Base-by-base conservation (phyloP, 2,797 vertebrate species). In the Spinibarbus caldwelli region DNA sequence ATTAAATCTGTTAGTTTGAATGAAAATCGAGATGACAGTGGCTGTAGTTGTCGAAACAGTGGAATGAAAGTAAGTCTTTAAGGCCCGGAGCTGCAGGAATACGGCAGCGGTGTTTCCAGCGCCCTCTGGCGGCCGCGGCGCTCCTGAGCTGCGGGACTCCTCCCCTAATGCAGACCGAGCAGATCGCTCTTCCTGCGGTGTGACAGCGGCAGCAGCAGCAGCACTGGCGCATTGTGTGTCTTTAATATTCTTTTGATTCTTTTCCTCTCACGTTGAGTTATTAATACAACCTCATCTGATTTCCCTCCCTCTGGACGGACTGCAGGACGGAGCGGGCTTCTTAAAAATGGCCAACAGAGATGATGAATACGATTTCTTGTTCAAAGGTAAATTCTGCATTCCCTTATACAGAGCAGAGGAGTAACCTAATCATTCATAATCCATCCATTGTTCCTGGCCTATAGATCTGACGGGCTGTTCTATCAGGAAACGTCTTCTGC, bases 291-390 rank as follows among this genome's bases (percentile, higher is more conserved):
- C 36, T 8, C 72, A 23, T 21, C 43, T 41, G 59, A 54, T 80
- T 77, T 78, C 19, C 47, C 78, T 66, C 59, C 68, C 64, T 78
- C 81, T 70, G 14, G 68, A 68, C 64, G 80, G 83, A 84, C 86
- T 71, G 68, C 72, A 29, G 71, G 88, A 91, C 81, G 93, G 91
- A 92, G 90, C 88, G 93, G 91, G 91, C 91, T 93, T 94, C 93
- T 94, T 91, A 87, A 95, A 93, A 94, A 96, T 96, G 95, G 95
- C 94, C 93, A 96, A 95, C 94, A 94, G 95, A 94, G 95, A 96
- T 93, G 95, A 96, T 94, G 95, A 96, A 90, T 96, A 96, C 94
- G 95, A 96, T 94, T 96, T 95, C 93, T 95, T 96, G 93, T 96
- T 96, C 93, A 96, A 96, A 96, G 95, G 95, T 95, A 95, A 94